Evolutionary conservation across 2,113 vertebrate genomes (phyloP).

Genomic region (Sardina pilchardus): DNA sequence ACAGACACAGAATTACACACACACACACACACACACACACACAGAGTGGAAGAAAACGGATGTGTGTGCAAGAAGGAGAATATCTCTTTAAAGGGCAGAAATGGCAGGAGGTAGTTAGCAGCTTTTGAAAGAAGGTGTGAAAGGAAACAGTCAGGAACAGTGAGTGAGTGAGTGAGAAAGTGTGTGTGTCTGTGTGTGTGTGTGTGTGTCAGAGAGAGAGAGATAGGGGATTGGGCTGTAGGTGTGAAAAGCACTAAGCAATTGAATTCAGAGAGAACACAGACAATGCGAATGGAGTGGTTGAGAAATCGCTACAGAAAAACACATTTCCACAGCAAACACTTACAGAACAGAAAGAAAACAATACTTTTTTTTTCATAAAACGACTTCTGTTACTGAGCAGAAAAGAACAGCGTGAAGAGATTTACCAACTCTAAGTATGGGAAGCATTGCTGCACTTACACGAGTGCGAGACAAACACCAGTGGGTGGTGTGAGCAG

Average conservation of each 20-base stretch:
- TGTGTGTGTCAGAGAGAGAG: slow-evolving; percentile 32
- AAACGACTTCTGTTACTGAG: background rate
- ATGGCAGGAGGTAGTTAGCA: background rate
- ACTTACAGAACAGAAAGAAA: background rate
- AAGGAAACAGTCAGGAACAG: background rate
- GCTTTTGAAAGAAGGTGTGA: background rate
- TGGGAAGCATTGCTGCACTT: background rate
- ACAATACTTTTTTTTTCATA: background rate
- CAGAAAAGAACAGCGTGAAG: background rate
- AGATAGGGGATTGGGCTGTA: background rate
- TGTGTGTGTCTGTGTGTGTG: slow-evolving; percentile 19
- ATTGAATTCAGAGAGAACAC: slow-evolving; percentile 13
- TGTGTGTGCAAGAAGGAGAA: background rate
- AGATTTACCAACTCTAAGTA: background rate
- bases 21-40: background rate
- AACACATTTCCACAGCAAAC: background rate
- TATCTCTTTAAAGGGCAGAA: background rate
- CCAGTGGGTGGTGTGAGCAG: background rate
- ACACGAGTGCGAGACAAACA: background rate
- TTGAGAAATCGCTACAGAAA: background rate
- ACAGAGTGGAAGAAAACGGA: background rate
- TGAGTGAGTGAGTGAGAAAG: background rate
- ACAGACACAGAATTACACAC: background rate
- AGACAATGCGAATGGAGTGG: background rate
- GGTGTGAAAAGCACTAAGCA: background rate